Base-by-base conservation (phyloP, 2,797 vertebrate genomes). In the Sus cebifrons region DNA sequence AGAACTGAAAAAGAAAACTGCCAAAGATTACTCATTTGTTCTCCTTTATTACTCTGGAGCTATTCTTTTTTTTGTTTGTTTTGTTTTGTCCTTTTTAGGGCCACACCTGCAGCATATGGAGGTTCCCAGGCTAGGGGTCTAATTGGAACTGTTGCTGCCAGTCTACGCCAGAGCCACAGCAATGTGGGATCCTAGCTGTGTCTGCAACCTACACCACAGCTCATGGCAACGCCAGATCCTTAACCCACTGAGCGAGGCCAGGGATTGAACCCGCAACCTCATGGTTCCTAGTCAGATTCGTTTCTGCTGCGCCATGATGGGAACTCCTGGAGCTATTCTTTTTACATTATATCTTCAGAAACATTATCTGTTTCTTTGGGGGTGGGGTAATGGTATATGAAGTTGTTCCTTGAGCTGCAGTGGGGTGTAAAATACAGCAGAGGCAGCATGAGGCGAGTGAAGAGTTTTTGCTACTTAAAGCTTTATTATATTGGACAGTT, bases 11-110 rank as follows among this genome's bases (percentile, higher is more conserved):
- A 77, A 40, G 62, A 87, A 73, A 92, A 77, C 49, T 86, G 2
- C 83, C 77, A 88, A 79, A 86, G 29, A 68, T 54, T 77, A 40
- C 82, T 93, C 25, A 82, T 78, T 77, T 92, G 75, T 81, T 84
- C 18, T n/a, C 11, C 67, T 71, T 86, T 94, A 2, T 62, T 75
- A 44, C 29, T 82, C 27, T 36, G 52, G 64, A 89, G 20, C 56
- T 86, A 18, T 36, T 44, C 21, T 68, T 91, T 93, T 91, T 44
- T 36, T 36, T 36, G 32, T 32, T 32, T 32, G 32, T 32, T 32
- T 32, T 32, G 32, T 36, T 36, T 36, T 36, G 36, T 36, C 36
- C 36, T 36, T 36, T 36, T 36, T 36, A 36, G 36, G 36, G 36
- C 36, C 36, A 36, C 36, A 36, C 36, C 36, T 36, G 36, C 36